Evolutionary conservation across 2,797 vertebrate species (phyloP), one percentile per base, ranked within the genome.

Genomic region (Cetoscarus ocellatus): DNA sequence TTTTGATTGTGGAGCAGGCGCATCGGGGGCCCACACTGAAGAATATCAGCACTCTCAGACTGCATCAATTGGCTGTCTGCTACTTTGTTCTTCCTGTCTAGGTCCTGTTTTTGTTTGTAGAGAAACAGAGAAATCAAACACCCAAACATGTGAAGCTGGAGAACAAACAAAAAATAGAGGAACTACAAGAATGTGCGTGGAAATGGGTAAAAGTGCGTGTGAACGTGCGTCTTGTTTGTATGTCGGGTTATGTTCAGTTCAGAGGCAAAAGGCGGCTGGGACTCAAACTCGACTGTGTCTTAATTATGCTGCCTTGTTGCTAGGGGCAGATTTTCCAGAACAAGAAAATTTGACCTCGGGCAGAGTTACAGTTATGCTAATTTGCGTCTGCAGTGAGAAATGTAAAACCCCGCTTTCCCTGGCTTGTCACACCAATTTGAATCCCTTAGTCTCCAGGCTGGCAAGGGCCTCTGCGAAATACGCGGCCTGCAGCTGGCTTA

Each of bases 351-450:
- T 82, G 77, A 87, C 89, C 90, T 77, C 68, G 1, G 87, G 88
- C 82, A 69, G 77, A 70, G 74, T 89, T 86, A 87, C 86, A 87
- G 79, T 88, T 88, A 85, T 85, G 83, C 51, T 73, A 86, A 90
- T 88, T 86, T 75, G 10, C 0, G 13, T 83, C 84, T 82, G 80
- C 83, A 75, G 70, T 64, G 76, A 73, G 67, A 81, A 83, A 82
- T 84, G 70, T 79, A 77, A 86, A 80, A 82, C 77, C 55, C 19
- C 45, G 57, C 77, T 83, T 77, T 80, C 64, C 48, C 59, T 78
- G 78, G 42, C 76, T 75, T 79, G 79, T 87, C 78, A 79, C 75
- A 84, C 72, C 52, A 54, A 79, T 86, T 86, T 83, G 53, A 78
- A 63, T 70, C 66, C 54, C 27, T 62, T 59, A 40, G 67, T 87